Conservation (phyloP, 2,113 vertebrate genomes). For the Chaenogobius annularis region DNA sequence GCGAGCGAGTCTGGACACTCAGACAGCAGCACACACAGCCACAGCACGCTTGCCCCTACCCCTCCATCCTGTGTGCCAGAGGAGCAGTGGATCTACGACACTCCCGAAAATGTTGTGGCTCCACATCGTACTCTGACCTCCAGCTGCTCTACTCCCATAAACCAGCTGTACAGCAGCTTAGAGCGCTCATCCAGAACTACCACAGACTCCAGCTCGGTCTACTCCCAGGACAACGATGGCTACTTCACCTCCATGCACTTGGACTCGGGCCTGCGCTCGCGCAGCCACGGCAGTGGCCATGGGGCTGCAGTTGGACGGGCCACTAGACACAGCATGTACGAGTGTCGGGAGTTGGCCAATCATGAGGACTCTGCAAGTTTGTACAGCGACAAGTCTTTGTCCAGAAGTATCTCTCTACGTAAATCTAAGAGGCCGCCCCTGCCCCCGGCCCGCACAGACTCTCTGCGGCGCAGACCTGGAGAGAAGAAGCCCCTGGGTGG, state of each 20-base stretch:
- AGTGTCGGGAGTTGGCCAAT: slow-evolving; percentile 77
- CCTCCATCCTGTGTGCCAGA: slow-evolving; percentile 58
- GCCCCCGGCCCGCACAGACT: slow-evolving; percentile 92
- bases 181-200: slow-evolving; percentile 79
- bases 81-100: slow-evolving; percentile 83
- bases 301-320: slow-evolving; percentile 72
- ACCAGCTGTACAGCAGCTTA: slow-evolving; percentile 86
- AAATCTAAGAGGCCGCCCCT: slow-evolving; percentile 92
- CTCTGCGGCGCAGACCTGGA: slow-evolving; percentile 83
- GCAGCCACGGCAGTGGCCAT: slow-evolving; percentile 65
- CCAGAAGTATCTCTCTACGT: slow-evolving; percentile 90
- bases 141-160: slow-evolving; percentile 82
- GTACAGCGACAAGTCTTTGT: slow-evolving; percentile 82
- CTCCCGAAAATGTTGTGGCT: slow-evolving; percentile 70
- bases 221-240: slow-evolving; percentile 85
- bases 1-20: slow-evolving; percentile 81
- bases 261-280: slow-evolving; percentile 79
- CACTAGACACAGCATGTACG: slow-evolving; percentile 85
- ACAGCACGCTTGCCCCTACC: slow-evolving; percentile 58
- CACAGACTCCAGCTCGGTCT: slow-evolving; percentile 84
- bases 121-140: slow-evolving; percentile 76
- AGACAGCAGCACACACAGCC: slow-evolving; percentile 63
- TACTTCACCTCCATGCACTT: slow-evolving; percentile 82
- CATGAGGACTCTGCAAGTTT: slow-evolving; percentile 71
- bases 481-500: slow-evolving; percentile 77